Percentiles rank a stretch among this genome's conserved stretches.
Conservation (phyloP, 2,113 vertebrate species). For the Ahaetulla prasina region DNA sequence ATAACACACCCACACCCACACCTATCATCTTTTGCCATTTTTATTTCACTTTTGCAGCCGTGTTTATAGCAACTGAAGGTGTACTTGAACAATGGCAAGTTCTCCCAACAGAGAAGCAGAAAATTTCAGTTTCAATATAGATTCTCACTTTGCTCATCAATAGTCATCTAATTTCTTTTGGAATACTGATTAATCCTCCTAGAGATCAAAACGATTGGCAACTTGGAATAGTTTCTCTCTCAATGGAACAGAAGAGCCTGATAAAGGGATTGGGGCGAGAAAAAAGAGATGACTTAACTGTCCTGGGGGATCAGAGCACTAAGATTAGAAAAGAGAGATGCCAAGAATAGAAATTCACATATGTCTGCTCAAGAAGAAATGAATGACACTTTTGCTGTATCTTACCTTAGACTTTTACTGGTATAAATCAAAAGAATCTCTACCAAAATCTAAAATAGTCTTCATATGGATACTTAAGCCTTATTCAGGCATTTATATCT, state of each 20-base stretch:
- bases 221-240: conserved; percentile 13
- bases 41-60: not conserved
- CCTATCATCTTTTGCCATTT: not conserved
- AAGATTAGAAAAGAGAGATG: conserved; percentile 12
- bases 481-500: not conserved
- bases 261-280: not conserved
- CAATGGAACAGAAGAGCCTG: not conserved
- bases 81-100: not conserved
- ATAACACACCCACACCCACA: not conserved
- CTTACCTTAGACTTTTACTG: not conserved
- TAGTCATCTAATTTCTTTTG: conserved; percentile 26
- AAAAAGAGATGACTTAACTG: not conserved
- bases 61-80: not conserved
- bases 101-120: not conserved
- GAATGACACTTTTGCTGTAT: not conserved
- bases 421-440: not conserved
- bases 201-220: conserved; percentile 12
- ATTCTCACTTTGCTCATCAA: not conserved
- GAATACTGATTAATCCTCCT: conserved; percentile 24
- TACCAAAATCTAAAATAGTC: fast-evolving
- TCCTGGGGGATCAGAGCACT: conserved; percentile 23
- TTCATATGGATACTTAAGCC: not conserved
- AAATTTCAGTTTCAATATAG: conserved; percentile 34
- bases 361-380: not conserved
- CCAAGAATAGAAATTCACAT: conserved; percentile 19